Base-by-base conservation (phyloP, 2,888 invertebrate species). In the Chymomyza procnemis region DNA sequence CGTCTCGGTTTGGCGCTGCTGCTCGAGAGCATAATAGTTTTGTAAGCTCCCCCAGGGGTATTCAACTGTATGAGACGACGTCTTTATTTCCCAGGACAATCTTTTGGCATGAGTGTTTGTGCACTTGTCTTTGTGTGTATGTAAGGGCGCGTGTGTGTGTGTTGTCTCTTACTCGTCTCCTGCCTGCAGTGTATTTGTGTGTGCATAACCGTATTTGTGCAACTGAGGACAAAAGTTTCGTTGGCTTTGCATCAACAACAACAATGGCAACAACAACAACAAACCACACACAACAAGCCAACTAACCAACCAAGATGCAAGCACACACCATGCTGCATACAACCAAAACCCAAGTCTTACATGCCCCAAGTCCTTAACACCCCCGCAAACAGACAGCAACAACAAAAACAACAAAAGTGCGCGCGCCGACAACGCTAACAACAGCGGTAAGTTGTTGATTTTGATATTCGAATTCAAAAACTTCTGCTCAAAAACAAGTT, bases 81-180 rank as follows among this genome's bases (percentile, higher is more conserved):
- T 88, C 80, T 87, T 87, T 85, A 85, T 85, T 87, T 88, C 88
- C 88, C 83, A 74, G 77, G 80, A 83, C 85, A 86, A 88, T 82
- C 82, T 85, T 87, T 77, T 71, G 83, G 79, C 68, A 75, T 79
- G 71, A 87, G 86, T 87, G 86, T 86, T 87, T 83, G 81, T 73
- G 61, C 72, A 82, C 75, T 76, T 74, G 64, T 69, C 69, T 67
- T 57, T 71, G 61, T 66, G 34, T 71, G 48, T 65, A n/a, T n/a
- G 41, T 67, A 52, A 22, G 34, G 22, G 34, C 54, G 22, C 54
- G 41, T 54, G 26, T 47, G 2, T 54, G 26, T 54, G n/a, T 60
- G 46, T 19, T 50, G 50, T 50, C 50, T 2, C 50, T 50, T 50
- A 6, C 50, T 18, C 50, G 16, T 18, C 50, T 18, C 50, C 41